Percentiles rank a stretch among this genome's conserved stretches.
Evolutionary conservation across 2,113 vertebrate species (phyloP).

Genomic region (Lophius piscatorius): DNA sequence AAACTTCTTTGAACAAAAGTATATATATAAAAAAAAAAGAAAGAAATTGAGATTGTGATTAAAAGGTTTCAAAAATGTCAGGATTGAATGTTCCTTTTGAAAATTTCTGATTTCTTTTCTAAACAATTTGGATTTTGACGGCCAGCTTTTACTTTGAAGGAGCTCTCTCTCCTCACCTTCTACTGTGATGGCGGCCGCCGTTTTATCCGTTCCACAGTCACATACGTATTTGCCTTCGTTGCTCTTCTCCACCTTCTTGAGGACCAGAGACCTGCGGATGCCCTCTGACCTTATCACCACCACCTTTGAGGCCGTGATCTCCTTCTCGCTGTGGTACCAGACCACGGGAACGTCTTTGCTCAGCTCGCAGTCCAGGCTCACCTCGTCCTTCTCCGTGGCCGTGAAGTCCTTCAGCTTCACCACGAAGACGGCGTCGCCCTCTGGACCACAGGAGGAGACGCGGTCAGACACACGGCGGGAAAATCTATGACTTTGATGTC

Average conservation of each 20-base stretch:
- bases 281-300: slow-evolving; percentile 86
- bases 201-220: slow-evolving; percentile 94
- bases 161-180: slow-evolving; percentile 85
- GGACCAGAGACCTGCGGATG: slow-evolving; percentile 85
- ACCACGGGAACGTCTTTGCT: slow-evolving; percentile 96
- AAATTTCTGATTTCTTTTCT: too few species aligned
- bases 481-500: too few species aligned
- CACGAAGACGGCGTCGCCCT: slow-evolving; percentile 91
- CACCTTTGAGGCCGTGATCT: slow-evolving; percentile 88
- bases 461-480: neutral
- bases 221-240: slow-evolving; percentile 90
- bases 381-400: slow-evolving; percentile 92
- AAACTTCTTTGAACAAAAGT: too few species aligned
- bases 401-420: slow-evolving; percentile 93
- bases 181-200: slow-evolving; percentile 82
- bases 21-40: too few species aligned
- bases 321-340: slow-evolving; percentile 91
- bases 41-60: too few species aligned
- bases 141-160: too few species aligned
- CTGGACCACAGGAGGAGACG: slow-evolving; percentile 72
- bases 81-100: too few species aligned
- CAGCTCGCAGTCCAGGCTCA: slow-evolving; percentile 90
- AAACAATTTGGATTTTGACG: too few species aligned
- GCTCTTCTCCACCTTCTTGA: slow-evolving; percentile 87
- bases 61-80: too few species aligned